Evolutionary conservation across 2,797 vertebrate species (phyloP), one percentile per base, ranked within the genome.

Genomic region (Sebastes goodei): DNA sequence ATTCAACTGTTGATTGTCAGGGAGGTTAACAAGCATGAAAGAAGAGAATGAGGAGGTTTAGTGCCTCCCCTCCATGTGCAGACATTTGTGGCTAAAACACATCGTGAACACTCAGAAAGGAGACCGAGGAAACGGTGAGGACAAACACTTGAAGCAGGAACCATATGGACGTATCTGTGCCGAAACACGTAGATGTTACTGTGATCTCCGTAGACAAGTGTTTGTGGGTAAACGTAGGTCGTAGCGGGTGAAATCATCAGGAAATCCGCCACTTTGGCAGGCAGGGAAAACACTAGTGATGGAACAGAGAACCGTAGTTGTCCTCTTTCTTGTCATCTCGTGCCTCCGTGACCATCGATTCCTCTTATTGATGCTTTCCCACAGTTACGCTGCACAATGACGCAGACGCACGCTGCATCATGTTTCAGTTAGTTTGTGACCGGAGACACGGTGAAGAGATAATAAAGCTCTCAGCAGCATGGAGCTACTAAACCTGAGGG

Each of bases 11-110:
- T 66, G 20, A 11, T 32, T 35, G 30, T 69, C 27, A 0, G 21
- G 59, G 55, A 71, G 9, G 29, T 52, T 62, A 62, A 32, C 21
- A 30, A 46, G n/a, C n/a, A 25, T 84, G 71, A 8, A 42, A 61
- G 55, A 57, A 53, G 30, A 56, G 33, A 38, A 52, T n/a, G 6
- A 30, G 23, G 17, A 60, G 53, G 2, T 42, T 38, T 30, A 64
- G 10, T 38, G 23, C 4, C 21, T 35, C 38, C 61, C 21, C 42
- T 55, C 27, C 6, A 0, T 30, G 59, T 77, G 78, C 0, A 86
- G 57, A 78, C 55, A 25, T 68, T 3, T 70, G n/a, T 1, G 57
- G 20, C 42, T 59, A 11, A 83, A 66, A 71, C 4, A 0, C 59
- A 10, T 11, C 10, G 10, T 46, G 4, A 56, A 20, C 21, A 11